Evolutionary conservation across 2,888 invertebrate species (phyloP).

Genomic region (Eupithecia subfuscata): DNA sequence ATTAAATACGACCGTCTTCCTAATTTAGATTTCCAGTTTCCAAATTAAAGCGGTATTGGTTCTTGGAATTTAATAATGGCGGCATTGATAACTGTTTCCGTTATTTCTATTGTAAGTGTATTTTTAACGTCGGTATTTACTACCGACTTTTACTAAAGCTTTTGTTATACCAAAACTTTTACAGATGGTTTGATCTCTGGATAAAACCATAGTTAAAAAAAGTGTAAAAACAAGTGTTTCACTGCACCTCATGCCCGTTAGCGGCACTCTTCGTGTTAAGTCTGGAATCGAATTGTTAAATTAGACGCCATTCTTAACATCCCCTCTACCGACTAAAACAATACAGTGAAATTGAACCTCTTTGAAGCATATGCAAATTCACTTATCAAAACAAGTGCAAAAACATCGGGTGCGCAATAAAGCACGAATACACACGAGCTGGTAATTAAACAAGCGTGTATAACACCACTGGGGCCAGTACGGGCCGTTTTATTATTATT

Average conservation of each 20-base stretch:
- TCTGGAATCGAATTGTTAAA: background rate
- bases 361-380: conserved; percentile 14
- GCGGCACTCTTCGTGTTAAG: background rate
- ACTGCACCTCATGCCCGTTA: background rate
- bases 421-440: conserved; percentile 46
- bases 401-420: conserved; percentile 35
- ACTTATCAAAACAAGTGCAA: conserved; percentile 38
- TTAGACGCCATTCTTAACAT: background rate
- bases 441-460: conserved; percentile 51
- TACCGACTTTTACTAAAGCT: background rate
- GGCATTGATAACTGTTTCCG: conserved; percentile 14
- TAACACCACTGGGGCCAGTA: conserved; percentile 41
- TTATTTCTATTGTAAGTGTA: background rate
- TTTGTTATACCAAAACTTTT: background rate
- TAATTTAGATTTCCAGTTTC: conserved; percentile 62
- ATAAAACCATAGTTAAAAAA: background rate
- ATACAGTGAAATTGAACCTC: conserved; percentile 3
- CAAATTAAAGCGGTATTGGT: conserved; percentile 48
- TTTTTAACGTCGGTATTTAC: background rate
- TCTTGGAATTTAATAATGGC: conserved; percentile 29
- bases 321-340: background rate
- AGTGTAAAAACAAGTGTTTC: background rate
- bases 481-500: conserved; percentile 76
- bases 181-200: background rate
- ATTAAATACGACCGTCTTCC: conserved; percentile 65